Evolutionary conservation across 2,113 vertebrate genomes (phyloP).

Genomic region (Labeo catla): DNA sequence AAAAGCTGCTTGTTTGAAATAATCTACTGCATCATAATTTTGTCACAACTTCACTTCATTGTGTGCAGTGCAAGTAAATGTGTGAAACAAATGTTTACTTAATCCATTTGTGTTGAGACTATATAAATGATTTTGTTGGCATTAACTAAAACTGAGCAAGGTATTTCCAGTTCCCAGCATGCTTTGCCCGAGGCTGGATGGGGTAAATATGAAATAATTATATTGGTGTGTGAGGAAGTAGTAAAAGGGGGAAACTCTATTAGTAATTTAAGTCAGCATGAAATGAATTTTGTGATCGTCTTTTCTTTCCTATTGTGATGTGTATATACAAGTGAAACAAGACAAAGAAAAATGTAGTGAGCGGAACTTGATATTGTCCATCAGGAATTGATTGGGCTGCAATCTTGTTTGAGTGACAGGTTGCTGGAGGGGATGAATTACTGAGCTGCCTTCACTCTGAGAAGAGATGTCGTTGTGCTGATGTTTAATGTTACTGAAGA

Average conservation of each 20-base stretch:
- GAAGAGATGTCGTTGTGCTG: not conserved
- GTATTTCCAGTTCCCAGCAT: not conserved
- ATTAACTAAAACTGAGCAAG: not conserved
- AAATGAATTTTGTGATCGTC: not conserved
- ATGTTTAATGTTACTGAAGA: not conserved
- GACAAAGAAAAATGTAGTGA: not conserved
- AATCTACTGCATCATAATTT: not conserved
- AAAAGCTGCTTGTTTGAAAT: not conserved
- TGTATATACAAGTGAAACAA: not conserved
- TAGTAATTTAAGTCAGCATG: not conserved
- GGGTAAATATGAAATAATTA: not conserved
- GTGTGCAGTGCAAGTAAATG: not conserved
- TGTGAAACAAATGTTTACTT: not conserved
- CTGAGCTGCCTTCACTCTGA: not conserved
- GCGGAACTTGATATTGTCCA: not conserved
- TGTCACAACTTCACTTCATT: not conserved
- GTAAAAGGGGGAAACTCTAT: not conserved
- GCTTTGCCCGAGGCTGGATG: not conserved
- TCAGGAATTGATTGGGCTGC: not conserved
- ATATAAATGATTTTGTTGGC: not conserved
- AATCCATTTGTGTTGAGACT: not conserved
- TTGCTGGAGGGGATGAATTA: not conserved
- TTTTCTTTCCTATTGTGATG: not conserved
- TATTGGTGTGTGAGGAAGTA: not conserved
- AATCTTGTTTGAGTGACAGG: not conserved